phyloP scores from a whole-genome alignment of 2,797 vertebrate species.

The Petrocephalus sullivani region DNA sequence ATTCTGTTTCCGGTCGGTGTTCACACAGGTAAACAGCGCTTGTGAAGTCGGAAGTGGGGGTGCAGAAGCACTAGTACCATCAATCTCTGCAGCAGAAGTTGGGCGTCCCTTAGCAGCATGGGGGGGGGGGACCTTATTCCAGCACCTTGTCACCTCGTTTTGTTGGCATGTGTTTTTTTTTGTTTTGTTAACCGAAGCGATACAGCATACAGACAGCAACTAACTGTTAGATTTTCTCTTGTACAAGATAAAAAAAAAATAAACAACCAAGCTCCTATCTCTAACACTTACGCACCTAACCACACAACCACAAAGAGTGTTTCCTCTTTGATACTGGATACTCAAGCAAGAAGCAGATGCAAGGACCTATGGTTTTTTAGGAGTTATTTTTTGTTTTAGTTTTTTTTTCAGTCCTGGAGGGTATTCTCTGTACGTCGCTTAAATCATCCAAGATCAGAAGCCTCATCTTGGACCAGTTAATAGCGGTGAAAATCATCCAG shows the following conservation, averaged over 20 bases:
- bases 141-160: not conserved
- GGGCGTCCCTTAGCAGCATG: not conserved
- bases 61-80: not conserved
- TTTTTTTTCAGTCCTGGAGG: conserved; percentile 42
- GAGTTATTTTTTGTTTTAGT: conserved; percentile 8
- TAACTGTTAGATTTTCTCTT: conserved; percentile 13
- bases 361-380: conserved; percentile 48
- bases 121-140: not conserved
- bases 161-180: not conserved
- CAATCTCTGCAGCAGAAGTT: not conserved
- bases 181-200: not conserved
- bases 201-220: not conserved
- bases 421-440: no score
- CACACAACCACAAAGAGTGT: conserved; percentile 45
- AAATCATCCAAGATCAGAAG: no score
- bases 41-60: not conserved
- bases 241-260: conserved; percentile 21
- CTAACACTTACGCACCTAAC: conserved; percentile 47
- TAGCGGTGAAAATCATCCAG: no score
- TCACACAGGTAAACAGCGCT: not conserved
- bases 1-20: not conserved
- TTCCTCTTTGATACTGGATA: conserved; percentile 72
- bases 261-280: conserved; percentile 40
- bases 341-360: conserved; percentile 41
- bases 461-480: no score